Evolutionary conservation across 2,888 invertebrate species (phyloP).

Genomic region (Thymelicus acteon): DNA sequence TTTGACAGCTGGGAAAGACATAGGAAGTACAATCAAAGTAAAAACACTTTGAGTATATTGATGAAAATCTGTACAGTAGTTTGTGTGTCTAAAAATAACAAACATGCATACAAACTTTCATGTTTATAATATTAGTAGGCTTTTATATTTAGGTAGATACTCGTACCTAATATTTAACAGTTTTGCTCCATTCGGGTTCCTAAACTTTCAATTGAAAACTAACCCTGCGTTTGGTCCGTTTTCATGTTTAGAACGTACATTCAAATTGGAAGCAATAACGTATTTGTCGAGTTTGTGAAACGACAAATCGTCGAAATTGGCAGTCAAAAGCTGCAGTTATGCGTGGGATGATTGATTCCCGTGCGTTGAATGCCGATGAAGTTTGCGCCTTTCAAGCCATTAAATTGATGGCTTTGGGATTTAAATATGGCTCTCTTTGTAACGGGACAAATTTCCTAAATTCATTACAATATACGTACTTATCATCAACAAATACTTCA

Average conservation of each 20-base stretch:
- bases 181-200: too few relatives aligned
- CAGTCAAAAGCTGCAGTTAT: conserved; percentile 35
- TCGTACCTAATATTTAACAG: too few relatives aligned
- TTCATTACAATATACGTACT: background rate
- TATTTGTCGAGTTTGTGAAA: conserved; percentile 36
- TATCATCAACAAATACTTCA: background rate
- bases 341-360: conserved; percentile 35
- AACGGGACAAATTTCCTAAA: background rate
- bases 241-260: conserved; percentile 23
- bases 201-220: background rate
- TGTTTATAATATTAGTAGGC: too few relatives aligned
- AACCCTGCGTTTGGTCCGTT: background rate
- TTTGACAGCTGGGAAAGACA: too few relatives aligned
- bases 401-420: conserved; percentile 27
- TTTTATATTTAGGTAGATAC: too few relatives aligned
- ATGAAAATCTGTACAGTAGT: too few relatives aligned
- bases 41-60: too few relatives aligned
- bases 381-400: conserved; percentile 20
- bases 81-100: too few relatives aligned
- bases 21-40: too few relatives aligned
- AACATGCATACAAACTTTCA: too few relatives aligned
- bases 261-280: conserved; percentile 33
- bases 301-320: conserved; percentile 36
- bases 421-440: conserved; percentile 3
- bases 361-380: conserved; percentile 38